Evolutionary conservation across 1,140 invertebrate genomes (phyloP).

Genomic region (Zaprionus ghesquierei): DNA sequence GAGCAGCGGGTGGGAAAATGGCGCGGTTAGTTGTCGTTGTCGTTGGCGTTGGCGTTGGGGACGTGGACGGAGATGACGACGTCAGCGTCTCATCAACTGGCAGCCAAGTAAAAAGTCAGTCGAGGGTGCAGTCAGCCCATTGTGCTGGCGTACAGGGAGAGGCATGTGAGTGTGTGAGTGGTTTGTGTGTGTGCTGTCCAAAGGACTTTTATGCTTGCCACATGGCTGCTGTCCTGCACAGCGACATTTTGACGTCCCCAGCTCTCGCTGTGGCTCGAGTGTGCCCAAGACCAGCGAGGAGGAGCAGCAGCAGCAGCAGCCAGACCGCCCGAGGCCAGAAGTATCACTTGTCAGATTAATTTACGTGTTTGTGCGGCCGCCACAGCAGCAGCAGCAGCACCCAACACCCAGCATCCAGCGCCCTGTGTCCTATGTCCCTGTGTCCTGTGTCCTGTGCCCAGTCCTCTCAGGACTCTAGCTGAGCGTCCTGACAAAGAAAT

Average conservation of each 20-base stretch:
- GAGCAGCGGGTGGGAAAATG: not conserved
- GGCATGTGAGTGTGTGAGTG: not conserved
- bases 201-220: conserved; percentile 78
- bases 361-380: conserved; percentile 74
- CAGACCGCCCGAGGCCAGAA: conserved; percentile 65
- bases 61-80: conserved; percentile 23
- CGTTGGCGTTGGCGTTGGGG: not conserved
- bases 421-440: conserved; percentile 13
- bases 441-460: not conserved
- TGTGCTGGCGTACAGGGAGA: not conserved
- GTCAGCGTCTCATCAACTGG: conserved; percentile 72
- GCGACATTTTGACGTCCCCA: conserved; percentile 72
- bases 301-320: conserved; percentile 8
- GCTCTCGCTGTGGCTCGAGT: conserved; percentile 21
- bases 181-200: conserved; percentile 56
- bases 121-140: conserved; percentile 54
- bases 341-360: conserved; percentile 79
- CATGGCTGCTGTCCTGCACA: conserved; percentile 73
- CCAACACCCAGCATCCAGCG: conserved; percentile 14
- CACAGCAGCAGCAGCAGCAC: conserved; percentile 42
- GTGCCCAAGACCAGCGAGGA: conserved; percentile 17
- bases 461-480: conserved; percentile 1
- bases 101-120: conserved; percentile 70
- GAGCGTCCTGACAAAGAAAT: conserved; percentile 64
- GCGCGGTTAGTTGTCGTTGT: not conserved